Conservation (phyloP, 2,888 invertebrate genomes). For the Synergus itoensis region DNA sequence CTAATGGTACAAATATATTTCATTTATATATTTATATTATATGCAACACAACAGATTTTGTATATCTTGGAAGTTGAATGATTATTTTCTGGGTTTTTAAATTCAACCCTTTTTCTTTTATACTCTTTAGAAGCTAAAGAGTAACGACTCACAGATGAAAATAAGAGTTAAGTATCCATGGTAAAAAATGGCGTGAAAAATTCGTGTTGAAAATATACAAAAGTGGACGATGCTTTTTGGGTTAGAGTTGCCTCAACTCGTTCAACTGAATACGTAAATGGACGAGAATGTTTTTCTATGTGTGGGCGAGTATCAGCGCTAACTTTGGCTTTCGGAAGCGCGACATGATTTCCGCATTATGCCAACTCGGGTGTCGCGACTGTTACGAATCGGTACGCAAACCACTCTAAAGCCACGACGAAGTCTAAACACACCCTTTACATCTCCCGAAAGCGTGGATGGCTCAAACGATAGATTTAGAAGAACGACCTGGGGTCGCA, state of each 20-base stretch:
- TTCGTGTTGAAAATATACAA: background rate
- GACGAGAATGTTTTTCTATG: slow-evolving; percentile 8
- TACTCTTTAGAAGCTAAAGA: background rate
- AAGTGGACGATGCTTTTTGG: background rate
- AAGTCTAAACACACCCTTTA: slow-evolving; percentile 66
- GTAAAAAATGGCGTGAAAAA: background rate
- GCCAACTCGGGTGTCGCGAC: slow-evolving; percentile 62
- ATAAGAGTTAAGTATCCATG: background rate
- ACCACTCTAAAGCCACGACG: slow-evolving; percentile 61
- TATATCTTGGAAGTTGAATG: background rate
- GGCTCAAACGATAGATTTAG: slow-evolving; percentile 44
- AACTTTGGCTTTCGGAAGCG: slow-evolving; percentile 46
- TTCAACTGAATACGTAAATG: background rate
- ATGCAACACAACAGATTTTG: background rate
- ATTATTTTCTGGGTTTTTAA: too few species aligned
- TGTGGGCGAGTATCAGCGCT: slow-evolving; percentile 24
- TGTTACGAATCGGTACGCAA: slow-evolving; percentile 71
- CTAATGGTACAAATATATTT: background rate
- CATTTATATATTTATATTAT: background rate
- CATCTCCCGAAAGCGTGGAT: slow-evolving; percentile 45
- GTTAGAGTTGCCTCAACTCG: background rate
- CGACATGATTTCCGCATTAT: slow-evolving; percentile 74
- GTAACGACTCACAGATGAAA: background rate
- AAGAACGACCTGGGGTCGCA: slow-evolving; percentile 51
- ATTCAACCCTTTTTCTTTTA: background rate